Conservation (phyloP, 2,113 vertebrate genomes). For the Bufo bufo region DNA sequence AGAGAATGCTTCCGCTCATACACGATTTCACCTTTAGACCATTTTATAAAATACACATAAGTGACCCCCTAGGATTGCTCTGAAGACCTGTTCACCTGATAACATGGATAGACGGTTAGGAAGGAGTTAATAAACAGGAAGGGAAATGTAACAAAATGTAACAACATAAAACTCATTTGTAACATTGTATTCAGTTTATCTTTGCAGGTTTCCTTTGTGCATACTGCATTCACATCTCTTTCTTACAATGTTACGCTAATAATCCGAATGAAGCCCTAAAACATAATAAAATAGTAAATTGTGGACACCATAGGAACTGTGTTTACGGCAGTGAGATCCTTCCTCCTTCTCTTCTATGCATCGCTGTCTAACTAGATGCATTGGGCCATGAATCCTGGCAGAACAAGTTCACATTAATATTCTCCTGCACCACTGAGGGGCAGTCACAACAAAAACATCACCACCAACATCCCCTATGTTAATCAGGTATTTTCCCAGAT, state of each 20-base stretch:
- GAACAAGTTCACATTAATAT: constrained; percentile 63
- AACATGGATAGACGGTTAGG: neutral
- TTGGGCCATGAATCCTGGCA: neutral
- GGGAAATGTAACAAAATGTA: neutral
- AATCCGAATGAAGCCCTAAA: too few species aligned
- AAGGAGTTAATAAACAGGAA: neutral
- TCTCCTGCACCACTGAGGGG: constrained; percentile 68
- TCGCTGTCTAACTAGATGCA: neutral
- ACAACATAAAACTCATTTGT: neutral
- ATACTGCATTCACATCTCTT: too few species aligned
- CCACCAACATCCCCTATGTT: constrained; percentile 17
- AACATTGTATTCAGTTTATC: too few species aligned
- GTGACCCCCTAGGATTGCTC: too few species aligned
- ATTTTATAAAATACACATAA: too few species aligned
- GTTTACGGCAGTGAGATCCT: rapidly evolving
- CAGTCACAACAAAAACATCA: constrained; percentile 72
- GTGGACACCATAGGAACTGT: neutral
- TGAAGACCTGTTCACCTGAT: too few species aligned
- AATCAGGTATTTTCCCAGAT: constrained; percentile 41
- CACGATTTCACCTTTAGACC: too few species aligned
- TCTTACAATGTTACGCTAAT: too few species aligned
- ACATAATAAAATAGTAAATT: too few species aligned
- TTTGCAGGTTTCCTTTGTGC: too few species aligned
- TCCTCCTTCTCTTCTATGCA: neutral
- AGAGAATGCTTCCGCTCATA: too few species aligned